phyloP scores from a whole-genome alignment of 2,888 invertebrate genomes.

The Micoletzkya japonica region DNA sequence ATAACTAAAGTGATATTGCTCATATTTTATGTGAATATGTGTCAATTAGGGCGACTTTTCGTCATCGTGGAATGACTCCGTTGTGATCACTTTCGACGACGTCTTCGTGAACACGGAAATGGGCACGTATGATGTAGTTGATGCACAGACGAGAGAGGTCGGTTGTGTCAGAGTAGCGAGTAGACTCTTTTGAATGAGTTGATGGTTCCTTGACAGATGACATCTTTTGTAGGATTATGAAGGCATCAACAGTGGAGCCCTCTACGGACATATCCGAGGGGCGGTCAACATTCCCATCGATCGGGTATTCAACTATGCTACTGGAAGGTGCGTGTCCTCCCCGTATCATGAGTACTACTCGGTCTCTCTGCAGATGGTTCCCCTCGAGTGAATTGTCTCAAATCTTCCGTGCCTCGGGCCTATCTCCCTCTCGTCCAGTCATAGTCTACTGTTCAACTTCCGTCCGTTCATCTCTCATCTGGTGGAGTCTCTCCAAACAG shows the following conservation, averaged over 20 bases:
- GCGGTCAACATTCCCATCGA: conserved; percentile 59
- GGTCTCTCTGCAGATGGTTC: conserved; percentile 11
- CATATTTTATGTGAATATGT: no score
- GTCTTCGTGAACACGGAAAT: conserved; percentile 55
- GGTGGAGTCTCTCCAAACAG: conserved; percentile 52
- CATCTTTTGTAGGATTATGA: conserved; percentile 41
- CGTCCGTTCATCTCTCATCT: conserved; percentile 55
- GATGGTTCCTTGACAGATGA: background rate
- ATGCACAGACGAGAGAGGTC: conserved; percentile 57
- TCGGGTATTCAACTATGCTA: conserved; percentile 38
- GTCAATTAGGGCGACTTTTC: conserved; percentile 56
- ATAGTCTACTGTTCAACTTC: conserved; percentile 51
- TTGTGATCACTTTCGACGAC: conserved; percentile 59
- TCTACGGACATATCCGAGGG: conserved; percentile 58
- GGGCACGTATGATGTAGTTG: conserved; percentile 52
- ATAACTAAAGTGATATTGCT: background rate
- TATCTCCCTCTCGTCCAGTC: conserved; percentile 17
- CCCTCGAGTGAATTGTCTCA: conserved; percentile 12
- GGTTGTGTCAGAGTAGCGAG: background rate
- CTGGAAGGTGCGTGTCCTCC: conserved; percentile 10
- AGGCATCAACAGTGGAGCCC: conserved; percentile 47
- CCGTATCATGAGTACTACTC: background rate
- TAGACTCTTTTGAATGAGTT: conserved; percentile 25
- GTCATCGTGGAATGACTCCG: conserved; percentile 53
- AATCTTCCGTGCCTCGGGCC: conserved; percentile 13